Conservation (phyloP, 1,140 invertebrate genomes). For the Ylistrum balloti region DNA sequence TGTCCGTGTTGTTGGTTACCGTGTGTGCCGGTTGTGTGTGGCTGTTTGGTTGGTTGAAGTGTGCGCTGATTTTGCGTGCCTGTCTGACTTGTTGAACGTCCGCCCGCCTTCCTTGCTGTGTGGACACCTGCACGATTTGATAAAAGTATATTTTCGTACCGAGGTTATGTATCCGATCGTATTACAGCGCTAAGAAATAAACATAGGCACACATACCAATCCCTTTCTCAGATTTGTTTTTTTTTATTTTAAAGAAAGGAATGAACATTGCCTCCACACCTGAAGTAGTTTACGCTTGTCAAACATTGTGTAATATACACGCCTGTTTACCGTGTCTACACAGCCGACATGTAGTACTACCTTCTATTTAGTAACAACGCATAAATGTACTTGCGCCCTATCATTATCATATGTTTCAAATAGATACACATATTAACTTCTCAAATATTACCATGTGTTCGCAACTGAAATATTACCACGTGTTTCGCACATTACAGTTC, state of each 20-base stretch:
- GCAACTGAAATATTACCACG: too few relatives aligned
- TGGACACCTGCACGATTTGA: constrained; percentile 37
- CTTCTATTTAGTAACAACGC: not conserved
- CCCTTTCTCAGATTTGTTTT: not conserved
- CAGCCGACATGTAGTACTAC: not conserved
- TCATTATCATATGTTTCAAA: not conserved
- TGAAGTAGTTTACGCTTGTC: constrained; percentile 3
- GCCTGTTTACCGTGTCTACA: not conserved
- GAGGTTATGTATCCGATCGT: not conserved
- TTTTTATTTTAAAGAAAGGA: constrained; percentile 30
- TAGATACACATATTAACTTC: not conserved
- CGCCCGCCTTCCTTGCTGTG: not conserved
- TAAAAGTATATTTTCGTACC: constrained; percentile 15
- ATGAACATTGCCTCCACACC: constrained; percentile 7
- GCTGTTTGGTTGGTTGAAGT: too few relatives aligned
- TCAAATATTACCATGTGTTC: not conserved
- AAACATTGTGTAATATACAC: constrained; percentile 5
- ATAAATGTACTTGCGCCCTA: not conserved
- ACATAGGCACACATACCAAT: not conserved
- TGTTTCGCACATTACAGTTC: too few relatives aligned
- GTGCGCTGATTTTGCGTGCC: too few relatives aligned
- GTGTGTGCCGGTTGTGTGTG: too few relatives aligned
- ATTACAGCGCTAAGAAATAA: not conserved
- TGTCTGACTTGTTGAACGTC: not conserved
- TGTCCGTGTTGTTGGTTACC: too few relatives aligned